phyloP scores from a whole-genome alignment of 2,113 vertebrate genomes.

The Girardinichthys multiradiatus region DNA sequence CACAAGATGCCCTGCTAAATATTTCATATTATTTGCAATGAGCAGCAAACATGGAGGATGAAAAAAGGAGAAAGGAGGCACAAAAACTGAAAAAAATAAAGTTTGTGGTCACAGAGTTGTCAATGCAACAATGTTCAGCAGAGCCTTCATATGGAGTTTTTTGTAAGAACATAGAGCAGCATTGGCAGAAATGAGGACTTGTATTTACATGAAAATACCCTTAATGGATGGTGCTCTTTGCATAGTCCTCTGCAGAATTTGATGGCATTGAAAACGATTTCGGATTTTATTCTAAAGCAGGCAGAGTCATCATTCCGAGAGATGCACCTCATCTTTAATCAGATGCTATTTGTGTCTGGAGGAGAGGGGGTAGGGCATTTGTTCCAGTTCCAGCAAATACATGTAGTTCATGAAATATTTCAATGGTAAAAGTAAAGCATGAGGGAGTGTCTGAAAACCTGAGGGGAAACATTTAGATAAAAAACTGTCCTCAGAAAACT shows the following conservation, averaged over 20 bases:
- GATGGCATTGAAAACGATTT: slow-evolving; percentile 59
- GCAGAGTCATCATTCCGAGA: slow-evolving; percentile 10
- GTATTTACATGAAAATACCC: slow-evolving; percentile 59
- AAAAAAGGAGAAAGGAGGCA: slow-evolving; percentile 46
- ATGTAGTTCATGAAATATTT: slow-evolving; percentile 24
- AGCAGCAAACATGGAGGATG: slow-evolving; percentile 62
- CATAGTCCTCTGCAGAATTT: slow-evolving; percentile 49
- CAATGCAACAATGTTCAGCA: slow-evolving; percentile 60
- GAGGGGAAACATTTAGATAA: slow-evolving; percentile 16
- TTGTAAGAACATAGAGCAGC: slow-evolving; percentile 35
- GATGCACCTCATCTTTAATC: slow-evolving; percentile 11
- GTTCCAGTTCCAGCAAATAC: slow-evolving; percentile 5
- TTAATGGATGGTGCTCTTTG: slow-evolving; percentile 63
- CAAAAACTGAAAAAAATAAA: slow-evolving; percentile 55
- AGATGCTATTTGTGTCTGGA: slow-evolving; percentile 23
- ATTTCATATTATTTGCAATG: slow-evolving; percentile 78
- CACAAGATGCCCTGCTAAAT: slow-evolving; percentile 77
- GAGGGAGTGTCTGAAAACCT: slow-evolving; percentile 10
- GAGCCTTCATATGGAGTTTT: slow-evolving; percentile 47
- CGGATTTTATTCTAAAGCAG: slow-evolving; percentile 50
- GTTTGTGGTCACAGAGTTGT: slow-evolving; percentile 65
- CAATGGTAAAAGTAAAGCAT: slow-evolving; percentile 32
- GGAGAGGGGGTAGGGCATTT: slow-evolving; percentile 11
- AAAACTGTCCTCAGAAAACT: neutral
- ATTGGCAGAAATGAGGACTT: slow-evolving; percentile 46